Percentiles rank a stretch among this genome's conserved stretches.
These are phyloP conservation scores for Crotalus adamanteus DNA, from an alignment of 2,797 vertebrate genomes.

Conservation along the genomic window DNA sequence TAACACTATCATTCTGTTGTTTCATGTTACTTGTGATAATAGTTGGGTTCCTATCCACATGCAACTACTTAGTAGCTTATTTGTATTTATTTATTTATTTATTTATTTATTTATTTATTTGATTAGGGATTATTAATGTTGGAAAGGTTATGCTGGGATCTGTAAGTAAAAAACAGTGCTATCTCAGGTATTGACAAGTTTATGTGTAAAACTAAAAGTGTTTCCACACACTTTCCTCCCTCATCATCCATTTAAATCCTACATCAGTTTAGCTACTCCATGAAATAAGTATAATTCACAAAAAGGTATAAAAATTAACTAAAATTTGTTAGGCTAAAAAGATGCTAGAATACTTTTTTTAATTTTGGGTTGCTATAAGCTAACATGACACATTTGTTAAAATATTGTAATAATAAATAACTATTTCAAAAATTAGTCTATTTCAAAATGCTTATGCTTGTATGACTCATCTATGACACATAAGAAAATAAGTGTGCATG, in stretches of 20 bases:
- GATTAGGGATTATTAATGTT: background rate
- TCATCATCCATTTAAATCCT: background rate
- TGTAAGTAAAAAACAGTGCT: background rate
- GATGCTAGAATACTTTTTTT: background rate
- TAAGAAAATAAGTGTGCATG: background rate
- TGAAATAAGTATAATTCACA: background rate
- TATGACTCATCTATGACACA: background rate
- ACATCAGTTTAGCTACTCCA: background rate
- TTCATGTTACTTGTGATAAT: background rate
- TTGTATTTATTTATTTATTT: no score
- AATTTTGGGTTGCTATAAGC: background rate
- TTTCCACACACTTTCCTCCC: background rate
- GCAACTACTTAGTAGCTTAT: background rate
- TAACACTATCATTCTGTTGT: background rate
- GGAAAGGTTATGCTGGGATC: background rate
- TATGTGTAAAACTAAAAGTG: background rate
- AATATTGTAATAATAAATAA: background rate
- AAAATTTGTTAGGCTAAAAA: background rate
- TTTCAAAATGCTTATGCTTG: background rate
- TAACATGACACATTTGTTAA: background rate
- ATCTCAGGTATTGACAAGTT: background rate
- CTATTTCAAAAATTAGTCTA: background rate
- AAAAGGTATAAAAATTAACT: background rate
- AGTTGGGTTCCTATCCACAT: background rate
- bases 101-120: background rate